Base-by-base conservation (phyloP, 2,888 invertebrate genomes). In the Ectemnius cavifrons region DNA sequence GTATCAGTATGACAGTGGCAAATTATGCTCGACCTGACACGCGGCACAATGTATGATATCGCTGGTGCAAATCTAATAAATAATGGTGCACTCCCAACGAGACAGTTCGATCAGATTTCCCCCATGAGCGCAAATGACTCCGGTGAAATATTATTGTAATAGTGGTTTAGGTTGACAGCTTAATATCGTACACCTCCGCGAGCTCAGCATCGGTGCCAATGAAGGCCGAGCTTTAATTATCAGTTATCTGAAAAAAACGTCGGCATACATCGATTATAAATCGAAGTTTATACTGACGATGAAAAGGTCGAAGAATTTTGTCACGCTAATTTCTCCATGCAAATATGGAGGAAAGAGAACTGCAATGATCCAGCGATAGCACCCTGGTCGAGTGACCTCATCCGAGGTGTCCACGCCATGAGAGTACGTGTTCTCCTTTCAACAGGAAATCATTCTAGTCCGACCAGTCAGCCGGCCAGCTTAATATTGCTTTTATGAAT, bases 371-470 rank as follows among this genome's bases (percentile, higher is more conserved):
- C 71, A 71, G 71, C 67, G 76, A 70, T 70, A 64, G 37, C 37
- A 8, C 5, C 37, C 71, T 73, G 68, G 67, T 60, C 57, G 74
- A 73, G 56, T 82, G 75, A 81, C 80, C 77, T 78, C 77, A 75
- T 67, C 71, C 52, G 74, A 66, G 71, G 83, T 79, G 80, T 79
- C 75, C 80, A 67, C 65, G 64, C 5, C 37, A 8, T 73, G 78
- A 75, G 82, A 80, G 73, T 75, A 71, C 69, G 69, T 67, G 86
- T 85, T 86, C 82, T 78, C 86, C 85, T 87, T 86, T 87, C 86
- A 87, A 86, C 86, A 86, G 86, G 86, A 86, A 86, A 86, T 81
- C 77, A 76, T 84, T 85, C 84, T 84, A 84, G 81, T 80, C 81
- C 78, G 72, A 69, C 72, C 74, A 81, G 79, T 81, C 76, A 71